Evolutionary conservation across 2,888 invertebrate species (phyloP).

Genomic region (Rhagonycha lutea): DNA sequence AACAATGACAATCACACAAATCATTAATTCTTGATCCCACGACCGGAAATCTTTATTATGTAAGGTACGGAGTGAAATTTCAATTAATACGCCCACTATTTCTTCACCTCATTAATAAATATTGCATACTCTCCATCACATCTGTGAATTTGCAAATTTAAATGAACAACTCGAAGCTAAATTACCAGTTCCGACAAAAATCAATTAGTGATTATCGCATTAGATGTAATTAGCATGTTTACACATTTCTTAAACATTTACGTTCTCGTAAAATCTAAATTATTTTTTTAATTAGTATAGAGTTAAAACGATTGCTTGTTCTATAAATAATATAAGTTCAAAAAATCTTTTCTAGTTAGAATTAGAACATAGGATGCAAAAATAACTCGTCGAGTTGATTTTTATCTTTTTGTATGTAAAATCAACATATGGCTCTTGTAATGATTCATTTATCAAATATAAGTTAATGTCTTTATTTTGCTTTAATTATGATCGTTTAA

Average conservation of each 20-base stretch:
- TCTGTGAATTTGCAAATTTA: background rate
- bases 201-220: background rate
- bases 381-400: background rate
- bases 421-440: background rate
- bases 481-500: background rate
- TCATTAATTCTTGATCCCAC: background rate
- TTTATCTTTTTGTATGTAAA: background rate
- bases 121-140: background rate
- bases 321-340: background rate
- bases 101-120: background rate
- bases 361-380: background rate
- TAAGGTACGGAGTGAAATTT: background rate
- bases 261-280: background rate
- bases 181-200: background rate
- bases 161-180: background rate
- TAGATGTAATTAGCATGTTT: background rate
- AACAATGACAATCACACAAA: constrained; percentile 16
- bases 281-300: background rate
- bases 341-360: background rate
- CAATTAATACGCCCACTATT: background rate
- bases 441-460: background rate
- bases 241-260: background rate
- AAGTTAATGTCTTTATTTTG: background rate
- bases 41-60: background rate
- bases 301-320: background rate